phyloP scores from a whole-genome alignment of 2,888 invertebrate species.

The Gymnoscelis rufifasciata region DNA sequence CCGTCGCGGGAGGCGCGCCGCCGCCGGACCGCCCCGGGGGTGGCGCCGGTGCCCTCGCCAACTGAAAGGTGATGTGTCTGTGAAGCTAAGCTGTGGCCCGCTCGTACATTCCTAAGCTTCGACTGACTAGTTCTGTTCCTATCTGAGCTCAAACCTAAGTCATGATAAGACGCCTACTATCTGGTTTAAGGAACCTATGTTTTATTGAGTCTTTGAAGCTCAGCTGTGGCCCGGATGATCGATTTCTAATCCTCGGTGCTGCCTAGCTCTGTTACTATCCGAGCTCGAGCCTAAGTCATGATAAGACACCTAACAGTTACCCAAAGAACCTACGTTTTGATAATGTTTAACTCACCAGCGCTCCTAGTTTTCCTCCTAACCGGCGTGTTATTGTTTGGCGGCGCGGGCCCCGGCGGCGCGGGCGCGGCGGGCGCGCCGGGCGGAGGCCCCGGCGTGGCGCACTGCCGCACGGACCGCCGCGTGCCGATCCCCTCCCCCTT shows the following conservation, averaged over 20 bases:
- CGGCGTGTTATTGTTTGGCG: slow-evolving; percentile 46
- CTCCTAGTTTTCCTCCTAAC: slow-evolving; percentile 83
- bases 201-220: too few relatives aligned
- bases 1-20: slow-evolving; percentile 85
- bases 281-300: neutral
- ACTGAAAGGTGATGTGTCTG: slow-evolving; percentile 39
- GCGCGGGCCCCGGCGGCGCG: slow-evolving; percentile 46
- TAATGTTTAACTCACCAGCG: slow-evolving; percentile 76
- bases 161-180: too few relatives aligned
- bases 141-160: too few relatives aligned
- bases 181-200: too few relatives aligned
- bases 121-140: neutral
- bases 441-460: slow-evolving; percentile 35
- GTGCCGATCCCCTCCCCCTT: slow-evolving; percentile 73
- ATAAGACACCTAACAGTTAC: neutral
- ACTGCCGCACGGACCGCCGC: slow-evolving; percentile 76
- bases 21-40: slow-evolving; percentile 64
- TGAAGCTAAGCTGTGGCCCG: neutral
- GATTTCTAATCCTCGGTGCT: neutral
- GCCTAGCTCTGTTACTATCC: too few relatives aligned
- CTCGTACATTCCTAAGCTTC: neutral
- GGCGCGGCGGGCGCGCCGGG: slow-evolving; percentile 36
- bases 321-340: slow-evolving; percentile 4
- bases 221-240: too few relatives aligned
- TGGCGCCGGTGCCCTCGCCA: slow-evolving; percentile 48